Conservation (phyloP, 1,140 invertebrate species). For the Dreissena polymorpha region DNA sequence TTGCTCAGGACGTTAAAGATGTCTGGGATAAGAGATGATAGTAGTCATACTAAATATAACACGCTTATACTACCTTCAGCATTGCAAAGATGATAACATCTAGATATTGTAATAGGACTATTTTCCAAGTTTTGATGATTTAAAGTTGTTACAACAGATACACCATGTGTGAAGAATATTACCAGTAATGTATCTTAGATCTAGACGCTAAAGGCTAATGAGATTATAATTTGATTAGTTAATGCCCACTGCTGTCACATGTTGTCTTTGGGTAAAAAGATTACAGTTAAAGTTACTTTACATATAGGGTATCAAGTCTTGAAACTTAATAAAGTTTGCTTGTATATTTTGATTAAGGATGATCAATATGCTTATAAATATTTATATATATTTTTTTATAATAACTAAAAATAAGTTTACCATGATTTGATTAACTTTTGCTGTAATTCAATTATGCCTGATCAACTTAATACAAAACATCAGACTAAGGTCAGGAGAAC, state of each 20-base stretch:
- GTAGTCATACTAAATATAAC: not conserved
- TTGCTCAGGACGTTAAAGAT: constrained; percentile 67
- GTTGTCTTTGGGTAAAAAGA: too few species aligned
- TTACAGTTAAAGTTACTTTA: too few species aligned
- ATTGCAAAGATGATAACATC: not conserved
- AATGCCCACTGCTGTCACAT: not conserved
- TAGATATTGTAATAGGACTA: not conserved
- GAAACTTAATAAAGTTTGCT: too few species aligned
- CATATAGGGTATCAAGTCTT: too few species aligned
- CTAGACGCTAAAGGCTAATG: not conserved
- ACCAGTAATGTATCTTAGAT: not conserved
- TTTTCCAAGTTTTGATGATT: not conserved
- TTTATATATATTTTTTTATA: too few species aligned
- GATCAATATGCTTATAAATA: too few species aligned
- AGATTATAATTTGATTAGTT: not conserved
- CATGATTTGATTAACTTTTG: too few species aligned
- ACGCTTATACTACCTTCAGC: not conserved
- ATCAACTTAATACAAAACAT: too few species aligned
- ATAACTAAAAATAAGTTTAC: too few species aligned
- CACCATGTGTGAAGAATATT: not conserved
- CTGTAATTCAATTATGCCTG: too few species aligned
- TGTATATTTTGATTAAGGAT: too few species aligned
- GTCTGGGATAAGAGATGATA: constrained; percentile 71
- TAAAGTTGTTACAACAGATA: not conserved
- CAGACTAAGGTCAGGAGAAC: too few species aligned